Base-by-base conservation (phyloP, 2,797 vertebrate species). In the Chloroceryle amazona region DNA sequence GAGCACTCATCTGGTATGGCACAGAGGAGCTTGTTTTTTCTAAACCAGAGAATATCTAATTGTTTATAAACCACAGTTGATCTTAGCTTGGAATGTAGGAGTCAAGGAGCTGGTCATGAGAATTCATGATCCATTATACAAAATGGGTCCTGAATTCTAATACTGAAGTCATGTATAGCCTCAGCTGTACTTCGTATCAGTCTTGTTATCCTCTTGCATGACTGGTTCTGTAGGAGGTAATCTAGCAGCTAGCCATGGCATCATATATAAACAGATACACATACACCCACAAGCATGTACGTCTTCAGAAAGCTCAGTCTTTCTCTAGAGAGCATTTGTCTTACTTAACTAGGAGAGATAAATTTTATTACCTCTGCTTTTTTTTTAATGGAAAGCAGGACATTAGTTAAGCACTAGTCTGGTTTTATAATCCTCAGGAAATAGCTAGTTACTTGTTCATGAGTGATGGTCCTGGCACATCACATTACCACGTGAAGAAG, bases 371-470 rank as follows among this genome's bases (percentile, higher is more conserved):
- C 19, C 85, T 46, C 52, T 85, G 44, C 13, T 46, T 13, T 11
- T 75, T 17, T 75, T 91, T 74, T 67, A 3, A 1, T 6, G 2
- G 81, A 85, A 81, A 46, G 18, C 35, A 71, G 47, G 63, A 28
- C 0, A 4, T 74, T 42, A 33, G 46, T 91, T 63, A 70, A 94
- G 58, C n/a, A 88, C 71, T 20, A 78, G 91, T 61, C 94, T 91
- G 79, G 67, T 41, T 71, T 85, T 73, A 15, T 67, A 91, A 90
- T 90, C 67, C 67, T 60, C 67, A 63, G 90, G 70, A 96, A 95
- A 86, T 20, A 60, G 51, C 46, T 73, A 75, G 47, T 70, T 89
- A 60, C 42, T 67, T 25, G 49, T 67, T 76, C 80, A 81, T 31
- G 57, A 44, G 54, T 85, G 55, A 46, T 57, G 71, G 78, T 33